Conservation (phyloP, 2,888 invertebrate genomes). For the Rutpela maculata region DNA sequence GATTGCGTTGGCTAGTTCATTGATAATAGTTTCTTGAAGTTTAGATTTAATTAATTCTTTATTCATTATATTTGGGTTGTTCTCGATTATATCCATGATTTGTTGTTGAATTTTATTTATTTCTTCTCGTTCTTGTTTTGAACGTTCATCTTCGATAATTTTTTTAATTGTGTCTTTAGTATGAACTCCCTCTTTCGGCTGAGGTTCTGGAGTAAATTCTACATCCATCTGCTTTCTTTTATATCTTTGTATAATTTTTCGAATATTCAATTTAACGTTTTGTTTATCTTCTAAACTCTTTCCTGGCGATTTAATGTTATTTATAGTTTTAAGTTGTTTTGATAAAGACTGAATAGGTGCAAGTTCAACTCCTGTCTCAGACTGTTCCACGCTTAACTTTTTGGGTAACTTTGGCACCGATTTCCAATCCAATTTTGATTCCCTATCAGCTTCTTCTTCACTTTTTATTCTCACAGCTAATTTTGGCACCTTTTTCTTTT, state of each 20-base stretch:
- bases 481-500: constrained; percentile 11
- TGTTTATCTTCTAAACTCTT: constrained; percentile 52
- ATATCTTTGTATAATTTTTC: constrained; percentile 63
- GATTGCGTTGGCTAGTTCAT: constrained; percentile 62
- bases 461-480: neutral
- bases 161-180: constrained; percentile 64
- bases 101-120: constrained; percentile 73
- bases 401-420: neutral
- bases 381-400: constrained; percentile 11
- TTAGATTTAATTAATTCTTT: constrained; percentile 74
- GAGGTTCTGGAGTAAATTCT: constrained; percentile 26
- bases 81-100: constrained; percentile 74
- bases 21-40: constrained; percentile 69
- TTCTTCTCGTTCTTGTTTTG: constrained; percentile 74
- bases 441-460: constrained; percentile 5
- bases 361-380: constrained; percentile 1
- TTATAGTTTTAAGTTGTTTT: constrained; percentile 30
- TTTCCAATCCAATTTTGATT: constrained; percentile 12
- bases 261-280: constrained; percentile 63
- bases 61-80: constrained; percentile 74
- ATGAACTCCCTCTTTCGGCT: constrained; percentile 46
- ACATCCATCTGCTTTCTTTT: constrained; percentile 59
- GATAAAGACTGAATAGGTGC: neutral
- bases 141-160: constrained; percentile 71
- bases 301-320: neutral